Conservation (phyloP, 1,140 invertebrate genomes). For the Camponotus floridanus region DNA sequence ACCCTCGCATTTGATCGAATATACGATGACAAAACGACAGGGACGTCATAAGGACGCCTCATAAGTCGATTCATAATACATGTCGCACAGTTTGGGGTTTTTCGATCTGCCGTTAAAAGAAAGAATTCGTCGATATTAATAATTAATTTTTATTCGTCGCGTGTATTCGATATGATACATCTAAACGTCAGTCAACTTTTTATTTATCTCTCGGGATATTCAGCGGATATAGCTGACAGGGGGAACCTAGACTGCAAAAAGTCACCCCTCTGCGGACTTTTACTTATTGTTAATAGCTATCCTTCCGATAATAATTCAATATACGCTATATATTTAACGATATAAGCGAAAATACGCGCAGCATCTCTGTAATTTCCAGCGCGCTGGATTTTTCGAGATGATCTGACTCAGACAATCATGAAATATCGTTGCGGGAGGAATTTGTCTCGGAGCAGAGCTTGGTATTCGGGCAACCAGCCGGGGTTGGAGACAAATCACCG, state of each 20-base stretch:
- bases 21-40: not conserved
- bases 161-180: not conserved
- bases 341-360: constrained; percentile 15
- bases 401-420: constrained; percentile 57
- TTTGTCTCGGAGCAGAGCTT: constrained; percentile 48
- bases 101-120: not conserved
- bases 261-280: not conserved
- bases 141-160: not conserved
- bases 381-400: constrained; percentile 49
- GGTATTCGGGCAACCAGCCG: constrained; percentile 7
- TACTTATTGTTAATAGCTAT: not conserved
- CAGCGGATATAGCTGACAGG: not conserved
- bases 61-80: constrained; percentile 17
- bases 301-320: constrained; percentile 25
- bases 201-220: not conserved
- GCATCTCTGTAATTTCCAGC: constrained; percentile 28
- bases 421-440: constrained; percentile 54
- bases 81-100: constrained; percentile 21
- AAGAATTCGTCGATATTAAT: not conserved
- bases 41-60: not conserved
- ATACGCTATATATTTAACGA: not conserved
- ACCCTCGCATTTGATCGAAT: constrained; percentile 1
- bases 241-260: not conserved
- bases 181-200: not conserved
- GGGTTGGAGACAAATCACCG: constrained; percentile 73